phyloP scores from a whole-genome alignment of 2,888 invertebrate species.

The Parochlus steinenii region DNA sequence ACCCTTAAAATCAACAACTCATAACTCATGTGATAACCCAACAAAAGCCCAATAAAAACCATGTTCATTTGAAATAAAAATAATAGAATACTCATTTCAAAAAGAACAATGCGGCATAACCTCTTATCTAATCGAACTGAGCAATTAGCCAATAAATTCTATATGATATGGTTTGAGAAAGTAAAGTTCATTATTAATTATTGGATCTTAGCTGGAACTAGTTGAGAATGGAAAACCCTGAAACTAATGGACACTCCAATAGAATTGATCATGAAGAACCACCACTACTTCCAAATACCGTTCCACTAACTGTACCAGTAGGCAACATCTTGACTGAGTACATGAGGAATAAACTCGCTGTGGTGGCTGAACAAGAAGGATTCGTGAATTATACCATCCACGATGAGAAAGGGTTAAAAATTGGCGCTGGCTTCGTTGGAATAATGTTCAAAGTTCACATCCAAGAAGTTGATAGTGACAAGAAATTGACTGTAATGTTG shows the following conservation, averaged over 20 bases:
- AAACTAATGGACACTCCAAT: too few species aligned
- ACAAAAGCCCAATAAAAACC: too few species aligned
- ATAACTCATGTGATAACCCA: too few species aligned
- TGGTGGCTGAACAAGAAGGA: conserved; percentile 11
- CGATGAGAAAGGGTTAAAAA: conserved; percentile 8
- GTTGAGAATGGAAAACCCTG: neutral
- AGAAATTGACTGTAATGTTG: conserved; percentile 8
- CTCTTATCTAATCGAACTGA: too few species aligned
- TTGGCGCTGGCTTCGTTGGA: conserved; percentile 13
- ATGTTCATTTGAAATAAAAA: too few species aligned
- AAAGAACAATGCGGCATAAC: too few species aligned
- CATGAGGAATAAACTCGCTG: conserved; percentile 5
- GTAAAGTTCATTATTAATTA: neutral
- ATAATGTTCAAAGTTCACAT: conserved; percentile 11
- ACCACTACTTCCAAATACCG: too few species aligned
- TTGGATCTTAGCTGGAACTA: neutral
- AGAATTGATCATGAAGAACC: too few species aligned
- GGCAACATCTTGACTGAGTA: too few species aligned
- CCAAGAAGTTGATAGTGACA: neutral
- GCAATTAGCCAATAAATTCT: neutral
- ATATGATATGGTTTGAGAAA: neutral
- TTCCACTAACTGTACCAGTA: too few species aligned
- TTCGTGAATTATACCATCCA: conserved; percentile 6
- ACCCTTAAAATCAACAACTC: too few species aligned
- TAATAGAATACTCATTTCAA: too few species aligned